Evolutionary conservation across 1,140 invertebrate genomes (phyloP).

Genomic region (Diorhabda elongata): DNA sequence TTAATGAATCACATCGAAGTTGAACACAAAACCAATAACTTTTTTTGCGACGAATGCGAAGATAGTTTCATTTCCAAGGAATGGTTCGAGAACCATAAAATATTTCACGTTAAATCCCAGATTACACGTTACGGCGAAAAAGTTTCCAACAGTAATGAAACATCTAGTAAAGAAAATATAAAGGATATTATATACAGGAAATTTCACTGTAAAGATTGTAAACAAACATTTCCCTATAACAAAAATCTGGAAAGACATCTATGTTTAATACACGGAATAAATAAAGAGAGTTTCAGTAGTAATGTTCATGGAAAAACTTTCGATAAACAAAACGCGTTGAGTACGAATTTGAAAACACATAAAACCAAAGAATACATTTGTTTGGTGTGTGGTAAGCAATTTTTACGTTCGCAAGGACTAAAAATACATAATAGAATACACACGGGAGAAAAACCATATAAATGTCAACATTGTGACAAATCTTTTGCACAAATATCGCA

Average conservation of each 20-base stretch:
- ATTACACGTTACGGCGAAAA: not conserved
- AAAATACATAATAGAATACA: constrained; percentile 60
- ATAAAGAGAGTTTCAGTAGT: not conserved
- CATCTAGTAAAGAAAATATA: too few relatives aligned
- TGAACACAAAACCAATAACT: not conserved
- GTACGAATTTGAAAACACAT: not conserved
- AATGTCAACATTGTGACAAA: constrained; percentile 35
- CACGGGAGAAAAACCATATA: constrained; percentile 56
- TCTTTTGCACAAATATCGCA: constrained; percentile 28
- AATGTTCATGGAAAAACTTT: not conserved
- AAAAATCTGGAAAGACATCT: not conserved
- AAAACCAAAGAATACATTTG: constrained; percentile 26
- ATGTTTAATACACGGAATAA: not conserved
- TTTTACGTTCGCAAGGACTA: constrained; percentile 23
- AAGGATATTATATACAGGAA: too few relatives aligned
- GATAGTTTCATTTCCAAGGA: not conserved
- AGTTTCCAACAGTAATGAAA: too few relatives aligned
- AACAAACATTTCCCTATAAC: not conserved
- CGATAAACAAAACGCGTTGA: not conserved
- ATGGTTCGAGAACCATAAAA: not conserved
- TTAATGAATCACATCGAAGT: not conserved
- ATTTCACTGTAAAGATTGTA: too few relatives aligned
- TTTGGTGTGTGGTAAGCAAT: constrained; percentile 33
- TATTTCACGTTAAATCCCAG: not conserved
- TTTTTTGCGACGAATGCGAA: not conserved